Percentiles rank a stretch among this genome's conserved stretches.
These are phyloP conservation scores for Heterohyrax brucei DNA, from an alignment of 2,797 vertebrate genomes.

Conservation along the genomic window DNA sequence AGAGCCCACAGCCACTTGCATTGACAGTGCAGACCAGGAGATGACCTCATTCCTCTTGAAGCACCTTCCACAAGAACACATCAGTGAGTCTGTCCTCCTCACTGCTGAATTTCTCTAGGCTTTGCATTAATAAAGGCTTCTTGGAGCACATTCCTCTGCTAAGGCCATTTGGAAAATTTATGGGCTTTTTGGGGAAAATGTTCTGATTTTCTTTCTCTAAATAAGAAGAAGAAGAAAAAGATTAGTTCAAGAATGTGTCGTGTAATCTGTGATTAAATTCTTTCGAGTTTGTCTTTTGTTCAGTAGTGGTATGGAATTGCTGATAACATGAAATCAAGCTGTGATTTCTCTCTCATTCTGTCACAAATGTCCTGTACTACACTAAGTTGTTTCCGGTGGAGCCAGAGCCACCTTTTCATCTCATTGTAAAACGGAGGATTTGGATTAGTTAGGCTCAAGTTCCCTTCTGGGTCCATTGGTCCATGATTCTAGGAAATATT, in stretches of 20 bases:
- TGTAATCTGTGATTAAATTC: neutral
- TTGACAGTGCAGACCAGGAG: neutral
- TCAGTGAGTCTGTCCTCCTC: neutral
- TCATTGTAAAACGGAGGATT: neutral
- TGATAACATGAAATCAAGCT: neutral
- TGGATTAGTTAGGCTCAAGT: neutral
- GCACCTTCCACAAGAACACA: slow-evolving; percentile 17
- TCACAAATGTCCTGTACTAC: neutral
- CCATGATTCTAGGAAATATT: neutral
- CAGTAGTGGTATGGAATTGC: neutral
- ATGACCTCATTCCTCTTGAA: slow-evolving; percentile 55
- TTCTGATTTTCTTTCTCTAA: slow-evolving; percentile 41
- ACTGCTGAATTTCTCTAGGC: slow-evolving; percentile 10
- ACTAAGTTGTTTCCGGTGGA: fast-evolving
- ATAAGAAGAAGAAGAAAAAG: neutral
- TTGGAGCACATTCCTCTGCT: slow-evolving; percentile 3
- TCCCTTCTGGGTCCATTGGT: neutral
- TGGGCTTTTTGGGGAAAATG: neutral
- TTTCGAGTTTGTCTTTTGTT: neutral
- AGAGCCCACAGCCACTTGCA: fast-evolving
- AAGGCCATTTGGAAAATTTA: slow-evolving; percentile 61
- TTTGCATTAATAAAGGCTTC: slow-evolving; percentile 15
- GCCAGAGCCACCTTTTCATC: neutral
- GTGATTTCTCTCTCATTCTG: neutral
- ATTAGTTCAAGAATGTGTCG: neutral